Evolutionary conservation across 64 coral and sea anemone species (phyloP), one percentile per base, ranked within the genome.

Genomic region (Stichodactyla mertensii): DNA sequence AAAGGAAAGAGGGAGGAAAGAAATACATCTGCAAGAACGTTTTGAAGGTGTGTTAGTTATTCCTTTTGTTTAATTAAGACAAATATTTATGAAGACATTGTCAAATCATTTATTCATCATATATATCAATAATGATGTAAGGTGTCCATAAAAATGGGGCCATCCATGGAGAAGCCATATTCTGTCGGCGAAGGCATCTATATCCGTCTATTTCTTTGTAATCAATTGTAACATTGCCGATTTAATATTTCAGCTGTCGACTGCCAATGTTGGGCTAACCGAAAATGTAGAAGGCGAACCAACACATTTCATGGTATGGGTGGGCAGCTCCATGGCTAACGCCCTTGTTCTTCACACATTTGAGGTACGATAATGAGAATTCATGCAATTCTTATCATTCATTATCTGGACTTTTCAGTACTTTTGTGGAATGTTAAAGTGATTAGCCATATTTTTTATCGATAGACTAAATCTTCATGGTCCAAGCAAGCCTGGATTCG

Each of bases 291-390:
- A 94, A 78, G 91, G 90, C 23, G 93, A 95, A 86, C 70, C 93
- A 24, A 94, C 86, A 6, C 93, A 92, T 9, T 99, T 94, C 77
- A 88, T 92, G 86, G 88, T 99, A 62, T 99, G 92, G 92, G 88
- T 99, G 55, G 97, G 97, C 52, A 95, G 85, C 53, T 95, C 93
- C 82, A 87, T 92, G 59, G 71, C 90, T 19, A 88, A 78, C 78
- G 93, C 97, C 66, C 90, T 94, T 52, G 97, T 99, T 23, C 83
- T 99, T 3, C 97, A 99, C n/a, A 99, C 97, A 7, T 87, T 99
- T 54, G 90, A 99, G 92, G 95, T 98, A 88, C 92, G 24, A 9
- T 52, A 13, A 10, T 18, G 6, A 6, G 12, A 9, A 36, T 61
- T 69, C 64, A 69, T 23, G 5, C 4, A 11, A 9, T 58, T 58